phyloP scores from a whole-genome alignment of 2,797 vertebrate species.

The Rhinogobio ventralis region DNA sequence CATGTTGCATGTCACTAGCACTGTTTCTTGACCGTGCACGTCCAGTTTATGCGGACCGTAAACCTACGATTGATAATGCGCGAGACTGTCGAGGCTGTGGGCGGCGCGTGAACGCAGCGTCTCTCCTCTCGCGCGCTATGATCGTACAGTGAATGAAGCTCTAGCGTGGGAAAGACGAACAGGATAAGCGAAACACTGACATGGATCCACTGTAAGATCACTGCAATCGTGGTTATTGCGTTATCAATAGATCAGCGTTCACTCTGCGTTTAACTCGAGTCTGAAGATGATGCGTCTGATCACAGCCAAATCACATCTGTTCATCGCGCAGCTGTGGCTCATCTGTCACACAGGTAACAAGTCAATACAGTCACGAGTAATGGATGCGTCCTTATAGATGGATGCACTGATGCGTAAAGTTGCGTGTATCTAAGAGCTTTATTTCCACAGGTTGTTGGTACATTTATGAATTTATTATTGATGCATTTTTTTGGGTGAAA shows the following conservation, averaged over 20 bases:
- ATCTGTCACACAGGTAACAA: conserved; percentile 87
- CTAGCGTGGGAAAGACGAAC: conserved; percentile 46
- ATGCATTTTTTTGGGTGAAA: not conserved
- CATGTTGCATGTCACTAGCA: too few relatives aligned
- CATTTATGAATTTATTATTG: not conserved
- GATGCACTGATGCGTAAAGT: conserved; percentile 24
- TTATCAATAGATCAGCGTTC: conserved; percentile 31
- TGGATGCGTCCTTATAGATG: not conserved
- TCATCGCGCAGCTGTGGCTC: conserved; percentile 81
- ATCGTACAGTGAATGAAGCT: conserved; percentile 44
- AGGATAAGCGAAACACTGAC: conserved; percentile 38
- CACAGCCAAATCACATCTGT: conserved; percentile 69
- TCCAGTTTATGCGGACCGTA: not conserved
- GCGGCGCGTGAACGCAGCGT: conserved; percentile 70
- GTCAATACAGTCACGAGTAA: not conserved
- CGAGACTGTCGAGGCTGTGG: conserved; percentile 64
- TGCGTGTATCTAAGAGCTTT: conserved; percentile 1
- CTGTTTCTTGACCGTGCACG: not conserved
- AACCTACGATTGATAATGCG: conserved; percentile 14
- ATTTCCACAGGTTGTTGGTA: not conserved
- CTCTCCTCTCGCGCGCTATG: conserved; percentile 45
- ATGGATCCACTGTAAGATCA: conserved; percentile 71
- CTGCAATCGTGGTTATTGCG: conserved; percentile 43
- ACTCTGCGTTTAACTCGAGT: not conserved
- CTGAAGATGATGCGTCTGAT: conserved; percentile 76